phyloP scores from a whole-genome alignment of 1,140 invertebrate genomes.

The Diabrotica virgifera region DNA sequence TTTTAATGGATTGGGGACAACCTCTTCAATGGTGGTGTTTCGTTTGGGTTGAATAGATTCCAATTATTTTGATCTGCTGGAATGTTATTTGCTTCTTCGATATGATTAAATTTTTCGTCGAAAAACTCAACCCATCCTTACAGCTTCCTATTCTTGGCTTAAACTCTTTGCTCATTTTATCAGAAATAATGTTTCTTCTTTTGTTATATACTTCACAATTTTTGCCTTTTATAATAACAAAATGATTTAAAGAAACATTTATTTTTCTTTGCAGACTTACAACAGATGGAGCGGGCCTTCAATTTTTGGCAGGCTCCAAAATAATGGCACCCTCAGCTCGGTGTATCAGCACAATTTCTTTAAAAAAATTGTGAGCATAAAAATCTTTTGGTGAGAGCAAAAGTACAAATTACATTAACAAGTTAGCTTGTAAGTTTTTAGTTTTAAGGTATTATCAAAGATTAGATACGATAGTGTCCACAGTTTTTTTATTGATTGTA shows the following conservation, averaged over 20 bases:
- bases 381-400: constrained; percentile 48
- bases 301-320: not conserved
- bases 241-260: constrained; percentile 18
- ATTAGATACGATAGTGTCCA: not conserved
- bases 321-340: not conserved
- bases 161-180: no score
- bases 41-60: no score
- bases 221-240: no score
- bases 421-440: not conserved
- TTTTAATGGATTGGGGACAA: no score
- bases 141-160: no score
- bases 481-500: not conserved
- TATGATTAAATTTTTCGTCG: no score
- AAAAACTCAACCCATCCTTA: no score
- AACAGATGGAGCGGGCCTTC: not conserved
- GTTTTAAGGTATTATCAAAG: not conserved
- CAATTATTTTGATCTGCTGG: no score
- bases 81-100: no score
- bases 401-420: constrained; percentile 44
- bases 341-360: not conserved
- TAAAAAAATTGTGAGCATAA: constrained; percentile 11
- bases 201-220: no score
- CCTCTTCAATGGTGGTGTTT: no score
- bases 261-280: constrained; percentile 9
- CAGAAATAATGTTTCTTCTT: no score